Base-by-base conservation (phyloP, 1,140 invertebrate species). In the Zaprionus lachaisei region DNA sequence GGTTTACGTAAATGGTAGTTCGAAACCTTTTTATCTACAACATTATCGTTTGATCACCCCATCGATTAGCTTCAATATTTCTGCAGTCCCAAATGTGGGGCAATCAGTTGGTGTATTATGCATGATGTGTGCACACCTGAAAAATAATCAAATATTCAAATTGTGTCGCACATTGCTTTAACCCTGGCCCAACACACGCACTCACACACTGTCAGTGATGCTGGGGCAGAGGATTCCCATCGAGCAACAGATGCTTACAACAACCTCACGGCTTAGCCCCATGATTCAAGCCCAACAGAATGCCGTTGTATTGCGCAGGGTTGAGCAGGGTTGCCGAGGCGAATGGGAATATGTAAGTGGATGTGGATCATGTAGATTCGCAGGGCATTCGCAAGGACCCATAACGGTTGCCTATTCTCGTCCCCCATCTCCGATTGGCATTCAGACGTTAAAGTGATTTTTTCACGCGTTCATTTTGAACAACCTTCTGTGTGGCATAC, bases 401-500 rank as follows among this genome's bases (percentile, higher is more conserved):
- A 56, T 7, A 28, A 55, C 63, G 1, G 11, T 4, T 22, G 41
- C 20, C 49, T 34, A 44, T 41, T 31, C 69, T 17, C 17, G 14
- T 26, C 14, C 49, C 22, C 47, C n/a, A 38, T 7, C 15, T 22
- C 24, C 89, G 90, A 89, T 91, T 91, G 84, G 82, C 90, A 86
- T 91, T 86, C 77, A 85, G 77, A 85, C 71, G 77, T 77, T 72
- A 61, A 89, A 91, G 89, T 83, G 89, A 91, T 83, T 91, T 90
- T 84, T 81, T 77, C 85, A 80, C 81, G 84, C 74, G 37, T 67
- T 80, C 54, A 62, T 61, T 74, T 57, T 64, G 24, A 26, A 54
- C 51, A 73, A 74, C 68, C 76, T 77, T 54, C 57, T 44, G 15
- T 38, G 55, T 54, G 57, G 85, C 77, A 90, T 82, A 90, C 77